Evolutionary conservation across 1,140 invertebrate genomes (phyloP).

Genomic region (Leptinotarsa texana): DNA sequence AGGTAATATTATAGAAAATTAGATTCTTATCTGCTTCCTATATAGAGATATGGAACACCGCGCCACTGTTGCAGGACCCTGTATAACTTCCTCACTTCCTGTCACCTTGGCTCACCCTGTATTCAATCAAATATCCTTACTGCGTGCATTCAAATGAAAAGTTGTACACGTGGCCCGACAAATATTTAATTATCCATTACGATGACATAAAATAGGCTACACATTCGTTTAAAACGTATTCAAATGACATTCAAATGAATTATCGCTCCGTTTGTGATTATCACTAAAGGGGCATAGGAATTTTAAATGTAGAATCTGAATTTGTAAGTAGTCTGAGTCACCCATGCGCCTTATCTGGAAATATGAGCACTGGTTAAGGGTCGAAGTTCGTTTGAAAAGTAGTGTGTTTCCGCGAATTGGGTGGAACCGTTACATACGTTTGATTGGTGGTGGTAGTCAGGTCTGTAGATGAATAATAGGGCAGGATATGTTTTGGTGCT

Average conservation of each 20-base stretch:
- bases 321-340: constrained; percentile 16
- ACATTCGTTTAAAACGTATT: constrained; percentile 19
- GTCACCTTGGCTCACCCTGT: neutral
- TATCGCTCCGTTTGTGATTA: constrained; percentile 15
- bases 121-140: neutral
- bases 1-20: no score
- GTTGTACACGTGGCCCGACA: neutral
- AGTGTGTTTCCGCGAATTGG: no score
- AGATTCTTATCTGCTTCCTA: no score
- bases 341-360: neutral
- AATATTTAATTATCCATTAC: neutral
- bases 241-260: constrained; percentile 24
- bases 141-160: neutral
- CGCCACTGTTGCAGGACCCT: no score
- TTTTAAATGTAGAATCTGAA: constrained; percentile 16
- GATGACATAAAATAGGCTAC: neutral
- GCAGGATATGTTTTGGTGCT: no score
- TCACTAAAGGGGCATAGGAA: constrained; percentile 12
- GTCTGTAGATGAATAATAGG: no score
- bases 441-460: no score
- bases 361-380: neutral
- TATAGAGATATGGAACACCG: no score
- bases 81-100: no score
- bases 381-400: neutral
- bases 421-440: no score